Base-by-base conservation (phyloP, 2,888 invertebrate genomes). In the Caenorhabditis sulstoni region DNA sequence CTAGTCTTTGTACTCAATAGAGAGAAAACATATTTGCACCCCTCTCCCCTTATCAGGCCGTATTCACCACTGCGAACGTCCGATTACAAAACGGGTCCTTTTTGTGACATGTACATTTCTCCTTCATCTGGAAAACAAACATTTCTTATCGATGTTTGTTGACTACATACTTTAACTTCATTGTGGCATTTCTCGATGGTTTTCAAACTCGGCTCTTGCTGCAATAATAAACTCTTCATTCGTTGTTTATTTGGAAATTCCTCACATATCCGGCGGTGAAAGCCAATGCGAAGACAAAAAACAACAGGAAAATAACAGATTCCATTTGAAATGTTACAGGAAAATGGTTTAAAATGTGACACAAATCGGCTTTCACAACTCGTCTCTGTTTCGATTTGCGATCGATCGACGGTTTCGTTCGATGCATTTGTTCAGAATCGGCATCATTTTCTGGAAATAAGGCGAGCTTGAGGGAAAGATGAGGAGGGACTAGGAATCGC, bases 391-490 rank as follows among this genome's bases (percentile, higher is more conserved):
- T 18, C 29, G 41, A 11, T 44, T 2, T n/a, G 41, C 18, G 3
- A 55, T 39, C 20, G 45, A 12, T 55, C 45, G 20, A 18, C 70
- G 70, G 55, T 55, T 59, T 20, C 49, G 52, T 35, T 58, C 77
- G 55, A 77, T 66, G 23, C 77, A 77, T n/a, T 37, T 62, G 18
- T 66, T 77, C 23, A 77, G 50, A 8, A 18, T 53, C 20, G 77
- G 77, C 77, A 77, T 77, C 55, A 77, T 68, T 61, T 77, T 77
- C 77, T 77, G 70, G n/a, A n/a, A n/a, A n/a, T n/a, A n/a, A n/a
- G n/a, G n/a, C n/a, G n/a, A n/a, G n/a, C n/a, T n/a, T n/a, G n/a
- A n/a, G n/a, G n/a, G n/a, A n/a, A n/a, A n/a, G n/a, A n/a, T n/a
- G n/a, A n/a, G n/a, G n/a, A n/a, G n/a, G n/a, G n/a, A n/a, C n/a